A percentile compares a stretch with the other conserved stretches of the same genome.
These are phyloP conservation scores for Hassar affinis DNA, from an alignment of 2,113 vertebrate genomes.

Conservation along the genomic window DNA sequence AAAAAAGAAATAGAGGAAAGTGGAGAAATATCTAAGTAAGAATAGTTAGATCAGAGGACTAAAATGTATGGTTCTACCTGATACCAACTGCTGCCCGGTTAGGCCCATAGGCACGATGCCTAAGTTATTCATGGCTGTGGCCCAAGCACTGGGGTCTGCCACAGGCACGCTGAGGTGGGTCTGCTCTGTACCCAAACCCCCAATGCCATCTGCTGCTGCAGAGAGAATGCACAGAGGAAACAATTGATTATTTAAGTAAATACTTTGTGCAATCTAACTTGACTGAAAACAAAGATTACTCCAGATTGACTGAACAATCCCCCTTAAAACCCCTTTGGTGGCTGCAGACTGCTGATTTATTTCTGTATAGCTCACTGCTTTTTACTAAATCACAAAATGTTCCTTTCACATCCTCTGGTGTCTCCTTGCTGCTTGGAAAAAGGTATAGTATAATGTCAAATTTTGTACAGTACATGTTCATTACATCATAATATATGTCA, in stretches of 20 bases:
- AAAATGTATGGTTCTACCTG: conserved; percentile 75
- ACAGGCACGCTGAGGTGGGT: conserved; percentile 84
- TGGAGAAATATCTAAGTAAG: not conserved
- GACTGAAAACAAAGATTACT: not conserved
- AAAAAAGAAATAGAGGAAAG: not conserved
- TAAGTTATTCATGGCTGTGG: conserved; percentile 92
- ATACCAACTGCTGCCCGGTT: conserved; percentile 85
- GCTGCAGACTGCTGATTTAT: not conserved
- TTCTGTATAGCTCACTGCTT: not conserved
- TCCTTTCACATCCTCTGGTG: not conserved
- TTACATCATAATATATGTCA: not conserved
- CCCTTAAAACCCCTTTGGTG: not conserved
- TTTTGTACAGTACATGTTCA: not conserved
- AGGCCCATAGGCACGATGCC: conserved; percentile 89
- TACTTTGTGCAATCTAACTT: not conserved
- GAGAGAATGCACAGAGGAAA: conserved; percentile 14
- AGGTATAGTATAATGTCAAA: not conserved
- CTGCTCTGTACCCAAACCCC: conserved; percentile 81
- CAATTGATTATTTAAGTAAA: conserved; percentile 3
- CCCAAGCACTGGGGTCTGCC: conserved; percentile 86
- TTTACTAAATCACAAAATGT: conserved; percentile 1
- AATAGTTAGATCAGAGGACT: not conserved
- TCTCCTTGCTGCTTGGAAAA: not conserved
- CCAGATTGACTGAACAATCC: not conserved
- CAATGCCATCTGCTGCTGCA: conserved; percentile 84